Base-by-base conservation (phyloP, 1,140 invertebrate species). In the Platorchestia sp. region DNA sequence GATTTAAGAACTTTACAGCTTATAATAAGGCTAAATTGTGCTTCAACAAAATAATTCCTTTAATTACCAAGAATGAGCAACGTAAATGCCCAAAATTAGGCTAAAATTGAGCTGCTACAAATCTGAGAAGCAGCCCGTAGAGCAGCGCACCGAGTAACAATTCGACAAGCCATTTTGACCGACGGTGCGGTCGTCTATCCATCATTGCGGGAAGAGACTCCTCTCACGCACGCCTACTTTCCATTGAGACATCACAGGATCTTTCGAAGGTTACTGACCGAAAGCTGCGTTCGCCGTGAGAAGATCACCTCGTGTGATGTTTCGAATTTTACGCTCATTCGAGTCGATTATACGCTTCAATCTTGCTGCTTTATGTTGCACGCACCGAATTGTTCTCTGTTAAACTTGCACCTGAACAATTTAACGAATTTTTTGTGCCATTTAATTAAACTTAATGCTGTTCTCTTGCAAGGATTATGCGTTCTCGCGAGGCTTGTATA, bases 201-300 rank as follows among this genome's bases (percentile, higher is more conserved):
- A 89, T 89, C 87, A 89, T 89, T 41, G 43, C n/a, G 36, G 87
- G 87, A 89, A 89, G n/a, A 89, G 87, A 27, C 43, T 89, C 87
- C 43, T 89, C 87, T 42, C 87, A 89, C 87, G 87, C 87, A 89
- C 87, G 87, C 87, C n/a, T 44, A 89, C 87, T 89, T 89, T 89
- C 87, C 87, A 89, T 89, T 89, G 87, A 89, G 87, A 89, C 87
- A 89, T 89, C 87, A 89, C 87, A 41, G 43, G 87, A 42, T 42
- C 59, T 89, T 44, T 44, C n/a, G 10, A 89, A 44, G 87, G 87
- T 89, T 42, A 89, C 87, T 89, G 87, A 89, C 87, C 87, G 87
- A 89, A 36, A 42, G 87, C 87, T 43, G 59, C 27, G 10, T 36
- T 75, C 10, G 27, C 59, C 27, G 59, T 75, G 59, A 75, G 59